Percentiles rank a stretch among this genome's conserved stretches.
phyloP scores from a whole-genome alignment of 2,888 invertebrate genomes.

The Yponomeuta malinellus region DNA sequence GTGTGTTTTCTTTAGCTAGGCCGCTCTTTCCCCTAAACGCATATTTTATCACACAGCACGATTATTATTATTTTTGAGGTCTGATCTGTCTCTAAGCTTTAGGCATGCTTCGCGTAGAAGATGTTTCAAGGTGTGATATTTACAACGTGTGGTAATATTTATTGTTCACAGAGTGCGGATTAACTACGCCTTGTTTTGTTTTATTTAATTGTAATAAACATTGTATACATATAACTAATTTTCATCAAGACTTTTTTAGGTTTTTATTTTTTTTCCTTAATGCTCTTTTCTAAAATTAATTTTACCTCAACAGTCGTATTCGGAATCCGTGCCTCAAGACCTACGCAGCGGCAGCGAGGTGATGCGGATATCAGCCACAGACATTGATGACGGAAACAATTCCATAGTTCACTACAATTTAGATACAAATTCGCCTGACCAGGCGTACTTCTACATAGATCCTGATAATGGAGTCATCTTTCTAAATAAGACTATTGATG shows the following conservation, averaged over 20 bases:
- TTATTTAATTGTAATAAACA: not conserved
- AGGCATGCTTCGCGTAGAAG: conserved; percentile 72
- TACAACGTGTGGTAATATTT: conserved; percentile 5
- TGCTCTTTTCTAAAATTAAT: not conserved
- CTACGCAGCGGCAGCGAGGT: conserved; percentile 82
- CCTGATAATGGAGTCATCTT: conserved; percentile 89
- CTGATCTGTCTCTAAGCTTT: conserved; percentile 65
- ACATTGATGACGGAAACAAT: conserved; percentile 94
- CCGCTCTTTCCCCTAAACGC: conserved; percentile 70
- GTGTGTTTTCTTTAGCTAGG: conserved; percentile 73
- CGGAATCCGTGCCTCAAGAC: conserved; percentile 90
- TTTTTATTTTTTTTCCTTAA: not conserved
- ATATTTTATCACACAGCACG: conserved; percentile 72
- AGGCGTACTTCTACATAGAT: conserved; percentile 87
- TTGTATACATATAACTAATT: not conserved
- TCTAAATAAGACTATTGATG: conserved; percentile 79
- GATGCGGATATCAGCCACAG: conserved; percentile 93
- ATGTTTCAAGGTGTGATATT: conserved; percentile 37
- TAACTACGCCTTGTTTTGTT: not conserved
- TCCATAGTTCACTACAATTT: conserved; percentile 86
- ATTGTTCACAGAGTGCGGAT: conserved; percentile 15
- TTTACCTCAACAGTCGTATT: conserved; percentile 54
- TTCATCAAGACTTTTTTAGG: not conserved
- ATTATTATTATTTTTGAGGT: conserved; percentile 65
- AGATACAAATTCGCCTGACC: conserved; percentile 63